Conservation (phyloP, 2,888 invertebrate species). For the Leptopilina syphax region DNA sequence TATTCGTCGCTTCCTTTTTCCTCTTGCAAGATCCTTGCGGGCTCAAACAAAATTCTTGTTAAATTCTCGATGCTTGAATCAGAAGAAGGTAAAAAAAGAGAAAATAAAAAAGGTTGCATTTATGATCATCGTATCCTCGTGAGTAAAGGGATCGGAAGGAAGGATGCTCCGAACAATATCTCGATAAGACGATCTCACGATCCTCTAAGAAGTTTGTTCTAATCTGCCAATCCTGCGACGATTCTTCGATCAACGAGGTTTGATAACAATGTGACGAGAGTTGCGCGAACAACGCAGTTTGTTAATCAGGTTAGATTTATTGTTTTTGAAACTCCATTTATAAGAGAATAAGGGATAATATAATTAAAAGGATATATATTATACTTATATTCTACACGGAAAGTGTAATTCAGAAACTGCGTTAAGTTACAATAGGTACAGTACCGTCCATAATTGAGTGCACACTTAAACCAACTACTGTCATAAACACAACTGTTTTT, state of each 20-base stretch:
- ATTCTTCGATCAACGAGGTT: slow-evolving; percentile 58
- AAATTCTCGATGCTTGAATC: slow-evolving; percentile 58
- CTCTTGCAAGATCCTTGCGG: slow-evolving; percentile 51
- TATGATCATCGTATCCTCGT: slow-evolving; percentile 45
- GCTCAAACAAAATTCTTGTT: slow-evolving; percentile 62
- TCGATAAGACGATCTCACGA: slow-evolving; percentile 49
- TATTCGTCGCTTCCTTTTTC: slow-evolving; percentile 50
- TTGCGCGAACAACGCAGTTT: slow-evolving; percentile 59
- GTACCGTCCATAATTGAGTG: no score
- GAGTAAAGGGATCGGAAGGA: slow-evolving; percentile 52
- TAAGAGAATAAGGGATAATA: background rate
- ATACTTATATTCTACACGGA: background rate
- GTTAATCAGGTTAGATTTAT: slow-evolving; percentile 2
- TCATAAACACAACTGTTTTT: no score
- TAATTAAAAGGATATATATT: background rate
- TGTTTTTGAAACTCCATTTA: background rate
- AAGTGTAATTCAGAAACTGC: no score
- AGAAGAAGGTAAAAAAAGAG: slow-evolving; percentile 50
- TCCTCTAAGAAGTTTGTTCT: slow-evolving; percentile 52
- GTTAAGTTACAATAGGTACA: no score
- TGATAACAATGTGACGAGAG: slow-evolving; percentile 63
- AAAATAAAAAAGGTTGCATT: slow-evolving; percentile 50
- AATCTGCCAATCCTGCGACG: slow-evolving; percentile 59
- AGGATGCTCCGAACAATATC: slow-evolving; percentile 55
- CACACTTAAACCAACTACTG: no score